Conservation (phyloP, 2,113 vertebrate genomes). For the Empidonax alnorum region DNA sequence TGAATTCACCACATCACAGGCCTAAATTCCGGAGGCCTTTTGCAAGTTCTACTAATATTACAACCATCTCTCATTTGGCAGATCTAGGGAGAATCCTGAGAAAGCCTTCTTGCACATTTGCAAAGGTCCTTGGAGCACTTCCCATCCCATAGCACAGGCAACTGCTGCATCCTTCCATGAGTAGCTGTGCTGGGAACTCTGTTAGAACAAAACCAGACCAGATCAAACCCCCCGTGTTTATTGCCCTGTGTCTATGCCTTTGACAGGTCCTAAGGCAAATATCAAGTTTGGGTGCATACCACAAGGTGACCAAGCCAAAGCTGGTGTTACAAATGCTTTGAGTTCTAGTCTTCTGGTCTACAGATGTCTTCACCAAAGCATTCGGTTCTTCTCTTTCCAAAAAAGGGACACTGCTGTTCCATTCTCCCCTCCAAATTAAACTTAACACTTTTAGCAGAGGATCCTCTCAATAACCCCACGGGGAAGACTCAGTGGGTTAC, state of each 20-base stretch:
- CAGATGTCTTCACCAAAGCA: not conserved
- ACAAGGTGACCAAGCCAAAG: not conserved
- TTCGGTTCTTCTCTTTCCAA: not conserved
- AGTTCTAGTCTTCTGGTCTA: not conserved
- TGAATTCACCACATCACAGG: not conserved
- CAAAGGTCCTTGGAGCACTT: not conserved
- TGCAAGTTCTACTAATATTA: not conserved
- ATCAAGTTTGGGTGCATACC: not conserved
- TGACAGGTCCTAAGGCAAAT: rapidly evolving
- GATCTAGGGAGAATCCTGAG: not conserved
- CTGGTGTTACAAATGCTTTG: not conserved
- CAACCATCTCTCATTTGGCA: not conserved
- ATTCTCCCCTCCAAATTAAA: not conserved
- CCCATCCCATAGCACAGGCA: rapidly evolving
- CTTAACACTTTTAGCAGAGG: not conserved
- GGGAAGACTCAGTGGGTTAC: not conserved
- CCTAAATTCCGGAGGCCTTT: not conserved
- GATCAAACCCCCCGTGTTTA: not conserved
- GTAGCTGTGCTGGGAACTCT: not conserved
- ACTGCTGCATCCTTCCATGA: not conserved
- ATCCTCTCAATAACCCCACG: not conserved
- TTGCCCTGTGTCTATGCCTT: not conserved
- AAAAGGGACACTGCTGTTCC: not conserved
- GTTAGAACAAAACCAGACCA: not conserved
- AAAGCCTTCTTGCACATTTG: not conserved